Percentiles rank a stretch among this genome's conserved stretches.
Conservation (phyloP, 2,113 vertebrate species). For the Rhea americana region DNA sequence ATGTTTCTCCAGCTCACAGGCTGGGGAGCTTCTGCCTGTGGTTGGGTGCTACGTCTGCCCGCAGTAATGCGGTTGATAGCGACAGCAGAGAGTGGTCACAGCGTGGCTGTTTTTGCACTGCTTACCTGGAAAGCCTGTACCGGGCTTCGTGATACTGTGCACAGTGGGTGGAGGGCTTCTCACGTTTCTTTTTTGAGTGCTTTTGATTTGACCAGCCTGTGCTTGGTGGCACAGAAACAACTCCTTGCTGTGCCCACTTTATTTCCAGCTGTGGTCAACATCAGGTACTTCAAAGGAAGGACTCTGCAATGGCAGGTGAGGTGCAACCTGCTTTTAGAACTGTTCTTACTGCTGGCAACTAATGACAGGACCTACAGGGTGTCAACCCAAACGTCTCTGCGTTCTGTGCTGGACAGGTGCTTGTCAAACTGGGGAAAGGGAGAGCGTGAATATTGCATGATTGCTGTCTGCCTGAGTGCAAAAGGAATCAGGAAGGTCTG, state of each 20-base stretch:
- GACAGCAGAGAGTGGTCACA: neutral
- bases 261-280: neutral
- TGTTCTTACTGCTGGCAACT: neutral
- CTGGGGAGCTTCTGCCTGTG: neutral
- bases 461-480: neutral
- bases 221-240: neutral
- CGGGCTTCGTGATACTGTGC: neutral
- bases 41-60: neutral
- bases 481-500: neutral
- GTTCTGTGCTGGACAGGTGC: neutral
- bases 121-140: neutral
- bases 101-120: neutral
- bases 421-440: neutral
- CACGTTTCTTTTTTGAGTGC: neutral
- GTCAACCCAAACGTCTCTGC: neutral
- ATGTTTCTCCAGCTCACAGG: neutral
- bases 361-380: neutral
- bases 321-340: neutral
- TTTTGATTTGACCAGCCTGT: neutral
- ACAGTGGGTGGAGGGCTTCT: neutral
- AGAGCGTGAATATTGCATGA: neutral
- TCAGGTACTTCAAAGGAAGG: neutral
- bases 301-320: neutral
- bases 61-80: accelerated
- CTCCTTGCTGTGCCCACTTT: neutral